Conservation (phyloP, 2,888 invertebrate species). For the Julus scanicus region DNA sequence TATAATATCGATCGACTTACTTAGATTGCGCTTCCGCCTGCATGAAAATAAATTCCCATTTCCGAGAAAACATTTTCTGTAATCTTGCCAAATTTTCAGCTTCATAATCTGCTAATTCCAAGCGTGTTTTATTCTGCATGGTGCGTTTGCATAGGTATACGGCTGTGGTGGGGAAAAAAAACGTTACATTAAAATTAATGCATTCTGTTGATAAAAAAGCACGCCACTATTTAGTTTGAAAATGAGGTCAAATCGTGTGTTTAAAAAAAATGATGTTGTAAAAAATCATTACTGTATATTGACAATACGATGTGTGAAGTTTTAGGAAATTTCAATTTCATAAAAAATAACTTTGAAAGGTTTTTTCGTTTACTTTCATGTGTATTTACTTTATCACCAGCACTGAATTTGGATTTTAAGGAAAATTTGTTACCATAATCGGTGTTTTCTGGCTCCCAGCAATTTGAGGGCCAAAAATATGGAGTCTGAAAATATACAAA, state of each 20-base stretch:
- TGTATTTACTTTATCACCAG: too few relatives aligned
- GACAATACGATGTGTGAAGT: too few relatives aligned
- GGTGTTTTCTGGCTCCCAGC: constrained; percentile 99
- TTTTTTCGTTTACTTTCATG: too few relatives aligned
- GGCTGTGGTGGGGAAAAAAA: constrained; percentile 72
- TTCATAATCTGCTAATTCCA: constrained; percentile 98
- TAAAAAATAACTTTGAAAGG: too few relatives aligned
- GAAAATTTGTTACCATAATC: constrained; percentile 83
- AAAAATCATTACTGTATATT: too few relatives aligned
- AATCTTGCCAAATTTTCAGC: constrained; percentile 96
- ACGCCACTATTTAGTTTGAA: constrained; percentile 51
- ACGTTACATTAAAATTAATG: neutral
- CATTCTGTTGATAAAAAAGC: neutral
- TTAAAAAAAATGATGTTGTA: neutral
- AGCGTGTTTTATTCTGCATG: constrained; percentile 98
- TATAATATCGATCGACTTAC: constrained; percentile 63
- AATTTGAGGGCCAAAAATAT: constrained; percentile 99
- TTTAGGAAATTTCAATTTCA: too few relatives aligned
- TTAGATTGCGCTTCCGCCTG: constrained; percentile 94
- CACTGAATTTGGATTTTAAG: neutral
- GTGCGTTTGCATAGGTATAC: constrained; percentile 99
- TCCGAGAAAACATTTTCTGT: constrained; percentile 98
- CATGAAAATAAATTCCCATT: constrained; percentile 99
- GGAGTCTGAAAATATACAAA: constrained; percentile 79
- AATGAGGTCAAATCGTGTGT: constrained; percentile 25